A percentile compares a stretch with the other conserved stretches of the same genome.
These are phyloP conservation scores for Troilus luridus DNA, from an alignment of 2,888 invertebrate species.

Conservation along the genomic window DNA sequence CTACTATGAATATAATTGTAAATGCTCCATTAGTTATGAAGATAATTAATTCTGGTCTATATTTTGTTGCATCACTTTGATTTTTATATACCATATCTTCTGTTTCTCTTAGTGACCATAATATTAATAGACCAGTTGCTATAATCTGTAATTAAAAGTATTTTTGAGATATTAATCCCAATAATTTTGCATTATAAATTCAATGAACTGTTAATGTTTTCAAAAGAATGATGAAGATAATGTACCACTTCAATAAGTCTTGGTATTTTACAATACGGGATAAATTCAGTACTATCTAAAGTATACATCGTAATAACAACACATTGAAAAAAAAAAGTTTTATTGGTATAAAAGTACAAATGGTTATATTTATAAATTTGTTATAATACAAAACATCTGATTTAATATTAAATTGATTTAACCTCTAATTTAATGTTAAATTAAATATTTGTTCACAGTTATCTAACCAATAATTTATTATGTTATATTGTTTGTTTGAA, in stretches of 20 bases:
- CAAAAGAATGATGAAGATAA: not conserved
- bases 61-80: not conserved
- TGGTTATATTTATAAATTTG: conserved; percentile 15
- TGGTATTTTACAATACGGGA: conserved; percentile 24
- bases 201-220: not conserved
- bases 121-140: not conserved
- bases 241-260: conserved; percentile 6
- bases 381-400: conserved; percentile 33
- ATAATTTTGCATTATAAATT: not conserved
- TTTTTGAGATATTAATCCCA: not conserved
- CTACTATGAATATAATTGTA: conserved; percentile 44
- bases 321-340: conserved; percentile 28
- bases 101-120: not conserved
- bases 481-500: not conserved
- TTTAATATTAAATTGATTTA: not conserved
- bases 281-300: not conserved
- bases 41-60: not conserved
- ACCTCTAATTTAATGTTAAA: not conserved
- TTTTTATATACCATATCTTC: not conserved
- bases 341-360: conserved; percentile 47
- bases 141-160: conserved; percentile 50
- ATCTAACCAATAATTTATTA: not conserved
- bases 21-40: conserved; percentile 49
- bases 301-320: conserved; percentile 6
- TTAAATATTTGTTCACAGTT: not conserved